Evolutionary conservation across 2,113 vertebrate species (phyloP), one percentile per base, ranked within the genome.

Genomic region (Ammospiza nelsoni): DNA sequence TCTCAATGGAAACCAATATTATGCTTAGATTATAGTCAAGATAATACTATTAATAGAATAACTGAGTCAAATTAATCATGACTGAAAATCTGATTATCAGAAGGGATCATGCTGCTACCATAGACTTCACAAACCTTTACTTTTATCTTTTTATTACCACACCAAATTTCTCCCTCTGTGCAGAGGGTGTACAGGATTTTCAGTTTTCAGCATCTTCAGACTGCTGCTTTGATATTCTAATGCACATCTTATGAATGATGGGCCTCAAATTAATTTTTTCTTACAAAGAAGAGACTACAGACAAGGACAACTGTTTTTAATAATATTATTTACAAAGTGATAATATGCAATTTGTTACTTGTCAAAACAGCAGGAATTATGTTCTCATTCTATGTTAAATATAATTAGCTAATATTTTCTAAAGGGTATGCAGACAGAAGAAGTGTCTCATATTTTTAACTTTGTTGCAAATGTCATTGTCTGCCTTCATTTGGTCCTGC

Each of bases 321-420:
- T 95, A 97, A 93, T 96, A 95, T 95, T 98, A 97, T 97, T 97
- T 98, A 97, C 84, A 92, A 92, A 74, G 88, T 93, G 89, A 80
- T 97, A 98, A 97, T 96, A 86, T 95, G 76, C 58, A 98, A 96
- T 97, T 97, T 97, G 92, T 91, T 97, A 79, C 93, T 95, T 98
- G 97, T 97, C 97, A 98, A 96, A 97, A 96, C 91, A 97, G 78
- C 90, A 46, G 65, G 87, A 97, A 97, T 96, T 95, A 95, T 94
- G 69, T 95, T 97, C 68, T 95, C 55, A 76, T 96, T 96, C 88
- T 48, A 63, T 95, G 78, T 85, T 96, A 95, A 96, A 92, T 93
- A 88, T 96, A 98, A 97, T 98, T 96, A 97, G 73, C 33, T 84
- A 94, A 92, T 94, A 96, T 55, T 95, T 95, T 96, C 72, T 79